These are phyloP conservation scores for Chesias legatella DNA, from an alignment of 2,888 invertebrate species.

Conservation along the genomic window DNA sequence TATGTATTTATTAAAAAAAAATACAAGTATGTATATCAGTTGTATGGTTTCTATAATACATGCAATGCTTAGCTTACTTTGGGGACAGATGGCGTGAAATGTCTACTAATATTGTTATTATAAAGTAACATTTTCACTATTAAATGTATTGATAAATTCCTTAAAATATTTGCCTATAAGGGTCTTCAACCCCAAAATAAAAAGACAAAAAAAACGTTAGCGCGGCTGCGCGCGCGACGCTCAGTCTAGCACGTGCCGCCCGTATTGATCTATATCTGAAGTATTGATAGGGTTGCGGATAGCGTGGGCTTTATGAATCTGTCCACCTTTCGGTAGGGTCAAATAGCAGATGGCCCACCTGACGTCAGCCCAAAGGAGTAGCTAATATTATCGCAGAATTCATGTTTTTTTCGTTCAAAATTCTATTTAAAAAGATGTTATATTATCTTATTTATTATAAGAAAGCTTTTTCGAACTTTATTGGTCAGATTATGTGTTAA, in stretches of 20 bases:
- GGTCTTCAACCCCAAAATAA: constrained; percentile 17
- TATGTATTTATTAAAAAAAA: too few species aligned
- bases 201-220: constrained; percentile 16
- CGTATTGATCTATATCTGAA: constrained; percentile 63
- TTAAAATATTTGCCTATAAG: constrained; percentile 5
- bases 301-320: not conserved
- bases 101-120: too few species aligned
- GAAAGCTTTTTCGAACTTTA: too few species aligned
- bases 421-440: constrained; percentile 2
- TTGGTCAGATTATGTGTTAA: too few species aligned
- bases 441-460: too few species aligned
- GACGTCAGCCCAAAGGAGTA: not conserved
- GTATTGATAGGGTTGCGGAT: constrained; percentile 3
- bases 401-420: not conserved
- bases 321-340: constrained; percentile 8
- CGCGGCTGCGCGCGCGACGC: not conserved
- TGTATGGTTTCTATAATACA: too few species aligned
- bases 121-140: too few species aligned
- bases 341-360: constrained; percentile 3
- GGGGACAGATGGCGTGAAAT: too few species aligned
- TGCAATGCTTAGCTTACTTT: too few species aligned
- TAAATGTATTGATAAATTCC: not conserved
- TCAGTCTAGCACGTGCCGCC: constrained; percentile 63
- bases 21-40: too few species aligned
- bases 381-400: too few species aligned